Conservation (phyloP, 2,797 vertebrate genomes). For the Sebastes minor region DNA sequence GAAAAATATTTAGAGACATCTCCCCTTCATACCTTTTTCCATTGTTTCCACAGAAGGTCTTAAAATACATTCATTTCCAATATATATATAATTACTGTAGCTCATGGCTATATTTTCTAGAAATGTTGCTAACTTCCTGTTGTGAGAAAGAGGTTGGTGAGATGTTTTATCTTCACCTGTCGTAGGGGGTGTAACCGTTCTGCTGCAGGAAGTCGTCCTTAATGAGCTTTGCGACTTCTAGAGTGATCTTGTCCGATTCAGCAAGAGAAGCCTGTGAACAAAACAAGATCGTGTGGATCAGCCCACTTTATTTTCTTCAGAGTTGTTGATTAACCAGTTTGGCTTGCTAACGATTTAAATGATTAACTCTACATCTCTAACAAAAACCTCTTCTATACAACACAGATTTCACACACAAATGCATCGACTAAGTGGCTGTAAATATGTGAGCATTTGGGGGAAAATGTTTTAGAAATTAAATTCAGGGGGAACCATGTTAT, state of each 20-base stretch:
- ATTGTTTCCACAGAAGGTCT: not conserved
- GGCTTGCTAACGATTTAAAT: not conserved
- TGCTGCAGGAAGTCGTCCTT: conserved; percentile 99
- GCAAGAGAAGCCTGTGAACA: conserved; percentile 92
- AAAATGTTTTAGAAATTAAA: not conserved
- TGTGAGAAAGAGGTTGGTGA: not conserved
- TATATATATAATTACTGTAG: not conserved
- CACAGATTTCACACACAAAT: not conserved
- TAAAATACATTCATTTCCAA: not conserved
- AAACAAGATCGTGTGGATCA: not conserved
- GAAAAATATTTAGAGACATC: not conserved
- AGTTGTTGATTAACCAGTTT: not conserved
- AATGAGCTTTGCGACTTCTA: conserved; percentile 97
- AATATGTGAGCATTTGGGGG: not conserved
- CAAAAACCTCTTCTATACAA: not conserved
- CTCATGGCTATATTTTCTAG: too few species aligned
- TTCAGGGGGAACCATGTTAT: not conserved
- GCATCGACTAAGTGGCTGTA: not conserved
- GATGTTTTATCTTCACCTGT: conserved; percentile 83
- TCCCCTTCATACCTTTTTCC: not conserved
- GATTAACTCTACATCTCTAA: not conserved
- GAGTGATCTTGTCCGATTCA: conserved; percentile 97
- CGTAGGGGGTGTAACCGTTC: conserved; percentile 96
- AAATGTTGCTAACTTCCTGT: not conserved
- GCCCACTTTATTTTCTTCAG: not conserved